phyloP scores from a whole-genome alignment of 1,140 invertebrate species.

The Musca domestica region DNA sequence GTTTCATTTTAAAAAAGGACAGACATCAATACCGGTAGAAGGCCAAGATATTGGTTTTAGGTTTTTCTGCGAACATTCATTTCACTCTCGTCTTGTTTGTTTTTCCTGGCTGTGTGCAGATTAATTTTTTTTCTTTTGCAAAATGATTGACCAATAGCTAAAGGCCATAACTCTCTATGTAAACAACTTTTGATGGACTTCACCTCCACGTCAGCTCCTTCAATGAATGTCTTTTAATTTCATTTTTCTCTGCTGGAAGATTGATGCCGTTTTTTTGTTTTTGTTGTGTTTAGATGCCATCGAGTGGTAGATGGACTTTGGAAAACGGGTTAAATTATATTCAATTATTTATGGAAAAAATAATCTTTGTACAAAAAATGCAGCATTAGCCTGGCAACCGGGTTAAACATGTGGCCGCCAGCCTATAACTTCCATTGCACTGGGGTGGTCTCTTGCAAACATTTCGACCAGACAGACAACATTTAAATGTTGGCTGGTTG shows the following conservation, averaged over 20 bases:
- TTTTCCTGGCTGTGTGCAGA: neutral
- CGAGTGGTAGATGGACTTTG: too few relatives aligned
- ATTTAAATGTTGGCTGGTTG: too few relatives aligned
- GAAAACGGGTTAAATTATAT: conserved; percentile 18
- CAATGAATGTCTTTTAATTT: conserved; percentile 1
- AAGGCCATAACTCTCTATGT: conserved; percentile 10
- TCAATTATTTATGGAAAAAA: conserved; percentile 3
- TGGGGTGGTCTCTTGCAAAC: conserved; percentile 10
- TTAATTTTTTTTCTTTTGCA: too few relatives aligned
- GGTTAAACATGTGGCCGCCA: neutral
- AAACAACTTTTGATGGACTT: conserved; percentile 12
- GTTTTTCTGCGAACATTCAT: too few relatives aligned
- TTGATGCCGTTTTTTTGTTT: too few relatives aligned
- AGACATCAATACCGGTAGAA: neutral
- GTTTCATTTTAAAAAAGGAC: neutral
- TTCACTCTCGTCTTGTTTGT: neutral
- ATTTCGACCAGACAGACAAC: neutral
- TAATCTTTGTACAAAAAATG: neutral
- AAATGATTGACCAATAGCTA: conserved; percentile 21
- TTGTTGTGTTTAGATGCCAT: too few relatives aligned
- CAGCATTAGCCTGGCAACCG: neutral
- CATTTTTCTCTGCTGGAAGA: neutral
- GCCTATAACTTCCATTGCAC: neutral
- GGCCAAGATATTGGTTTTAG: too few relatives aligned
- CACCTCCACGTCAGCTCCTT: too few relatives aligned